Base-by-base conservation (phyloP, 2,797 vertebrate genomes). In the Phyllotis vaccarum region DNA sequence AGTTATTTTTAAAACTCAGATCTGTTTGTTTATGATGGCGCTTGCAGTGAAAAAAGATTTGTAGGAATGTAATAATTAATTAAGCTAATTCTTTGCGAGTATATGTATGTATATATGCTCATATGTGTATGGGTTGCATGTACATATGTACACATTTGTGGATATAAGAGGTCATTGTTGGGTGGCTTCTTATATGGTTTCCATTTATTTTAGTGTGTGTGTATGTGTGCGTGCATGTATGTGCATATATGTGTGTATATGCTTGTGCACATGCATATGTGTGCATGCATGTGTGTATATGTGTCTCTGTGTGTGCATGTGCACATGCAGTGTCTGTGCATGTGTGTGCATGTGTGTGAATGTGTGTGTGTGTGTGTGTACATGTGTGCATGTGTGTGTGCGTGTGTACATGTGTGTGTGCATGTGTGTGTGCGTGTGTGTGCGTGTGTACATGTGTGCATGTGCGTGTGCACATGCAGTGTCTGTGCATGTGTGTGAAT, bases 1-100 rank as follows among this genome's bases (percentile, higher is more conserved):
- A 72, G 85, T 89, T 75, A 72, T 22, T n/a, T 90, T 96, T 91
- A 49, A 24, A 85, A 40, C 0, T 54, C 49, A 52, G 29, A 0
- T 68, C 34, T 68, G n/a, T 91, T 90, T 29, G 7, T 64, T 88
- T 49, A 34, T 34, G 37, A n/a, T 62, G 22, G 29, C 1, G 0
- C 43, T 14, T 31, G 49, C n/a, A 19, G 2, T 43, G 49, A 86
- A 95, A 88, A 88, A 83, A 78, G 93, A 58, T 3, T 76, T 86
- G 24, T 90, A 86, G 46, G 0, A 0, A n/a, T 43, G 6, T 31
- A 46, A 5, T 16, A 22, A n/a, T 91, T 79, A 78, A 58, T 22
- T 96, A 88, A 68, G 14, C 66, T 31, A 40, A 7, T 22, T 96
- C 62, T 80, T 96, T 95, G 72, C 3, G 11, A 56, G n/a, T 24